These are phyloP conservation scores for Lypha dubia DNA, from an alignment of 2,888 invertebrate species.

Conservation along the genomic window DNA sequence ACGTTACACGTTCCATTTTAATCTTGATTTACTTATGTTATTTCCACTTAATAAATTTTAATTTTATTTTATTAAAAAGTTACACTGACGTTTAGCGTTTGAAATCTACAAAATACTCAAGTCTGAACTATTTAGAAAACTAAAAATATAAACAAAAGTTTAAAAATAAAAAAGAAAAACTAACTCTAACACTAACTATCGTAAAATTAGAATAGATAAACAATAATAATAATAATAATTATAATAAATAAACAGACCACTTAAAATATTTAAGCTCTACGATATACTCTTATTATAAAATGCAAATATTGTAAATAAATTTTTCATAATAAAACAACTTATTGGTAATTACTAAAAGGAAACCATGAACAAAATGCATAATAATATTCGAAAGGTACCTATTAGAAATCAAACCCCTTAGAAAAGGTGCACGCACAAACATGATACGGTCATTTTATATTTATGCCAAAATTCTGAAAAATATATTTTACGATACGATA, in stretches of 20 bases:
- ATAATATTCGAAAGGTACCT: conserved; percentile 22
- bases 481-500: too few species aligned
- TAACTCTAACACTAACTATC: conserved; percentile 21
- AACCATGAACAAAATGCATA: not conserved
- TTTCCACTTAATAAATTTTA: not conserved
- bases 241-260: conserved; percentile 34
- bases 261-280: conserved; percentile 38
- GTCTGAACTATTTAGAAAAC: conserved; percentile 73
- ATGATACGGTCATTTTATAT: not conserved
- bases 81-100: conserved; percentile 35
- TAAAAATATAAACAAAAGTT: conserved; percentile 39
- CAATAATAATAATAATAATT: too few species aligned
- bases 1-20: too few species aligned
- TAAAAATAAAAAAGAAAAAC: conserved; percentile 25
- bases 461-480: not conserved
- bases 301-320: conserved; percentile 64
- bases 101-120: conserved; percentile 68
- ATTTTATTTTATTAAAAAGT: conserved; percentile 2
- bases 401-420: conserved; percentile 38
- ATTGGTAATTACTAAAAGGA: conserved; percentile 10
- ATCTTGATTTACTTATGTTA: not conserved
- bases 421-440: conserved; percentile 4
- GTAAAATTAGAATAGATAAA: conserved; percentile 39
- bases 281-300: conserved; percentile 30
- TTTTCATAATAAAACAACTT: conserved; percentile 44